Evolutionary conservation across 2,888 invertebrate genomes (phyloP), one percentile per base, ranked within the genome.

Genomic region (Marronus borbonicus): DNA sequence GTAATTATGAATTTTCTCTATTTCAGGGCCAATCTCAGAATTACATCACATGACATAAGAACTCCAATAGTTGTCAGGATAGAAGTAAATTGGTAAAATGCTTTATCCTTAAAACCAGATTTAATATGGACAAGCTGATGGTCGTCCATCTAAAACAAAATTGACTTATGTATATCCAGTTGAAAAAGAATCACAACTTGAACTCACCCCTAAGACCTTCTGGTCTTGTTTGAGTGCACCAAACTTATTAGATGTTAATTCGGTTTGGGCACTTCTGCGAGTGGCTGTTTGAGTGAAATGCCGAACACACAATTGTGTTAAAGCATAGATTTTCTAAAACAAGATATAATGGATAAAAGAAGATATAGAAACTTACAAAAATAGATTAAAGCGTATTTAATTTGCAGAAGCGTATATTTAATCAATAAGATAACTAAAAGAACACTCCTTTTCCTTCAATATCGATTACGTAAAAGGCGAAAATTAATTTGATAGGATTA

Each of bases 71-170:
- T 10, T 10, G 78, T 76, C 14, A 78, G 10, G 0, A 70, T 49
- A 24, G 74, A 10, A 2, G 80, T 80, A 36, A 69, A 8, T 44
- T 72, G 65, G 49, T 78, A 80, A 3, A 80, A 4, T 36, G 62
- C 60, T 74, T 80, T 80, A 49, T 80, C 80, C n/a, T 8, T 52
- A 17, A 74, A 62, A 8, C 80, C 80, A 28, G 66, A 78, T 74
- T 80, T 80, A 44, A 80, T 36, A 24, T 76, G 76, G 28, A 78
- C 74, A 3, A 76, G 78, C 14, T 52, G 31, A 49, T 75, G 76
- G 31, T 80, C 80, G 62, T 78, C 80, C 55, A 31, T 55, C 80
- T 80, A 69, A 17, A 78, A 14, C 12, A 80, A 76, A 66, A 62
- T 17, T 24, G 58, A 70, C 58, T n/a, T 65, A 52, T 49, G 17